These are phyloP conservation scores for Sminthurinus aureus DNA, from an alignment of 2,888 invertebrate species.

Conservation along the genomic window DNA sequence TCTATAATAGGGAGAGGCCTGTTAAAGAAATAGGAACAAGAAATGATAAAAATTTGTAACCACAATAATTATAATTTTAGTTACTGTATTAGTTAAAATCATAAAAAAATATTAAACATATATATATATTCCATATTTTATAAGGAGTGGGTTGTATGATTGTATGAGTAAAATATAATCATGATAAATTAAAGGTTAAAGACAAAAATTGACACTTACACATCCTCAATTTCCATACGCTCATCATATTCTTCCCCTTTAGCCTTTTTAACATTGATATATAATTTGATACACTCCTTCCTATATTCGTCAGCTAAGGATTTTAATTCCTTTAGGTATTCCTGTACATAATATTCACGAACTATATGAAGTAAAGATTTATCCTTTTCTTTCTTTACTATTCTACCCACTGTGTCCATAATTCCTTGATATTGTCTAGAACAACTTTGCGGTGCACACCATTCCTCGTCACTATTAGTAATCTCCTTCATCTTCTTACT, in stretches of 20 bases:
- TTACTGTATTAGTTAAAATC: too few species aligned
- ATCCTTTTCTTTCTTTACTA: constrained; percentile 27
- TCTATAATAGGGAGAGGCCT: too few species aligned
- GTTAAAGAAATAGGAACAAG: too few species aligned
- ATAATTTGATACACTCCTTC: constrained; percentile 8
- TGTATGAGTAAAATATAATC: too few species aligned
- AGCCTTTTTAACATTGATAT: neutral
- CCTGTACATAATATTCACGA: constrained; percentile 33
- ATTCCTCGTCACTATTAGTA: constrained; percentile 26
- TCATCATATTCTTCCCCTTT: constrained; percentile 32
- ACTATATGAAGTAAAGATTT: constrained; percentile 11
- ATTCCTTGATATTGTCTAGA: constrained; percentile 31
- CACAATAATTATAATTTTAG: too few species aligned
- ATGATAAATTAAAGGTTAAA: too few species aligned
- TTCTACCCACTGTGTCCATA: constrained; percentile 32
- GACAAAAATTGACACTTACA: neutral
- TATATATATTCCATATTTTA: too few species aligned
- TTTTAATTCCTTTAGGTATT: constrained; percentile 28
- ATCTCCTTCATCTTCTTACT: constrained; percentile 31
- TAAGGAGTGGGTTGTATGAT: too few species aligned
- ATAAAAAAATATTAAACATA: too few species aligned
- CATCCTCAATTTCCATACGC: constrained; percentile 12
- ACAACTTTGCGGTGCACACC: constrained; percentile 26
- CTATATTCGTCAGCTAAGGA: constrained; percentile 2
- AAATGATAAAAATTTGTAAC: too few species aligned